Base-by-base conservation (phyloP, 2,797 vertebrate genomes). In the Cossypha heuglini region DNA sequence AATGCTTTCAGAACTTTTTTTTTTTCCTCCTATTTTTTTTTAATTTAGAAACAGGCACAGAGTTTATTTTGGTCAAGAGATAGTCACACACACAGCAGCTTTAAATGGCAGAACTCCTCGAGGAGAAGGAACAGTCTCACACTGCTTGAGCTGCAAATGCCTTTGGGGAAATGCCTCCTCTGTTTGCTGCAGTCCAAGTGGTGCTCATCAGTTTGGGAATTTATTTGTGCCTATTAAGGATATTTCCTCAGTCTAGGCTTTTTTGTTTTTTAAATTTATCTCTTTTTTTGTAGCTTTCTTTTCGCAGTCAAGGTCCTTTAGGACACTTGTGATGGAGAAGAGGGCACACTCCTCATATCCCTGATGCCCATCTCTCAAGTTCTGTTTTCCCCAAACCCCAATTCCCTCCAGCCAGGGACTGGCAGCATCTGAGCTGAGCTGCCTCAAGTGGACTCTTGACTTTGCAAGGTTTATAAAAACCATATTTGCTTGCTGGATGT, bases 41-140 rank as follows among this genome's bases (percentile, higher is more conserved):
- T 71, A 69, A 38, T 91, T 96, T 94, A 88, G 80, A 82, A 93
- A 21, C 75, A 73, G 66, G 52, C 74, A n/a, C 5, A 2, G 88
- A 78, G 91, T 94, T 96, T 93, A 89, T 96, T 97, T 96, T 96
- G 88, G 95, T 95, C 84, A 87, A 79, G 77, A 78, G 76, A 73
- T 13, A 40, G 78, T 95, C 86, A 93, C 80, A 93, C 80, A 93
- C 84, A 85, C 26, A 37, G 19, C 21, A 1, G 33, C 78, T 92
- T 76, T 45, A 88, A 77, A 94, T 57, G 82, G 75, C 87, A 83
- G 43, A 93, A 51, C n/a, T 73, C 42, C 5, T 4, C 43, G 20
- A 80, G 90, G 45, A 67, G 78, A 62, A 35, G 28, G 73, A 69
- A 6, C 21, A 31, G 54, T 38, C 79, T 93, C 54, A 11, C 73